Evolutionary conservation across 2,888 invertebrate species (phyloP), one percentile per base, ranked within the genome.

Genomic region (Dione juno): DNA sequence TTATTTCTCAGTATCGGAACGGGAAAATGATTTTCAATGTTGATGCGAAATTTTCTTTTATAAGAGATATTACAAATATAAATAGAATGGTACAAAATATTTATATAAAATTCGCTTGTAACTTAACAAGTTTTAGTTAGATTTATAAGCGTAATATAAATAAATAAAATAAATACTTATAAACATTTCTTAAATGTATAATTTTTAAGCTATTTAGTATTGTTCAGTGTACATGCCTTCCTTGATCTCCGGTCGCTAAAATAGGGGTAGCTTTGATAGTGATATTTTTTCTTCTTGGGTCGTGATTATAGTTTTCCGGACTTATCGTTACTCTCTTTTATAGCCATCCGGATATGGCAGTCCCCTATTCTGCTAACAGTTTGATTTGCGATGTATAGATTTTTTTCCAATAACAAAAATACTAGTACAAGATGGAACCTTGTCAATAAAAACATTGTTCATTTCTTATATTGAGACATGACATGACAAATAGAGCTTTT

Each of bases 1-100:
- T 61, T 45, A n/a, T 28, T 7, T 35, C 28, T 61, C 16, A 45
- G 11, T 2, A n/a, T 35, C n/a, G n/a, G 28, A 45, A 61, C 45
- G 28, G 45, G 28, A 61, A 61, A 45, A 45, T n/a, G 28, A 28
- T 61, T 45, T 28, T 43, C 43, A 45, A 43, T 43, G 43, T n/a
- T 10, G 14, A 21, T 43, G 21, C 14, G 41, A 14, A 35, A n/a
- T n/a, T 13, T 14, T 53, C 7, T 53, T 53, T 28, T 28, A 53
- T 28, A 53, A 14, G 53, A 53, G 1, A 52, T 11, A 1, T 53
- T 52, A 13, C 21, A 45, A 45, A 14, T 21, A 50, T 11, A 52
- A 52, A 52, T 52, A 52, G 28, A 52, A 52, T 16, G 1, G 3
- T 28, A 52, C 5, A 52, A n/a, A 28, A 52, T 28, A 52, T 14